Base-by-base conservation (phyloP, 2,888 invertebrate genomes). In the Glomeris marginata region DNA sequence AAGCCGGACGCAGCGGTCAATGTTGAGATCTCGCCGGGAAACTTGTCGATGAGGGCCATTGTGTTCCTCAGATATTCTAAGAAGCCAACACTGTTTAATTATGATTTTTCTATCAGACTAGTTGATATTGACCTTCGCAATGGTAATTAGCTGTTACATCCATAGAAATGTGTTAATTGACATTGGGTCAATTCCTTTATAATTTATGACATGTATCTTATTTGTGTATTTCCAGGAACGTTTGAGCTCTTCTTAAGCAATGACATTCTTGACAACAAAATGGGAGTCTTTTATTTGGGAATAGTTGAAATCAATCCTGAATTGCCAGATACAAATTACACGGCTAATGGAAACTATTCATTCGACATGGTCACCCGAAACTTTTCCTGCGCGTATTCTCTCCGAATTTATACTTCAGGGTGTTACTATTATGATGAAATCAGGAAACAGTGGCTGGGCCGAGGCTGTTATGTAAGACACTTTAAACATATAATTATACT, bases 201-300 rank as follows among this genome's bases (percentile, higher is more conserved):
- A 16, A 38, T 15, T 15, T 16, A 38, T 15, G 3, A 20, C 41
- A n/a, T 8, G 41, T 41, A 11, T 41, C 16, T 41, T 41, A 16
- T 8, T 10, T 28, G 4, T 28, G 28, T 8, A 28, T 28, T 38
- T 45, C 2, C 38, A 49, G 49, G 49, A 15, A 49, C 34, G 15
- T 46, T 18, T 41, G 46, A 50, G n/a, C 28, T 60, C 33, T 62
- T 61, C 49, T 43, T 66, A 21, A 54, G 56, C 47, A 60, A 60
- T 37, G 49, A 55, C 6, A 40, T 52, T 4, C 52, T 63, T 3
- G 51, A 52, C 6, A 55, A 59, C 50, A 42, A 58, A 21, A 62
- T 60, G 4, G 67, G 68, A 1, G 57, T 57, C 8, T 64, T 64
- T 43, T 64, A 62, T 46, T 51, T 68, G 11, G 67, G 66, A 3